Evolutionary conservation across 2,113 vertebrate species (phyloP).

Genomic region (Malaclemys terrapin): DNA sequence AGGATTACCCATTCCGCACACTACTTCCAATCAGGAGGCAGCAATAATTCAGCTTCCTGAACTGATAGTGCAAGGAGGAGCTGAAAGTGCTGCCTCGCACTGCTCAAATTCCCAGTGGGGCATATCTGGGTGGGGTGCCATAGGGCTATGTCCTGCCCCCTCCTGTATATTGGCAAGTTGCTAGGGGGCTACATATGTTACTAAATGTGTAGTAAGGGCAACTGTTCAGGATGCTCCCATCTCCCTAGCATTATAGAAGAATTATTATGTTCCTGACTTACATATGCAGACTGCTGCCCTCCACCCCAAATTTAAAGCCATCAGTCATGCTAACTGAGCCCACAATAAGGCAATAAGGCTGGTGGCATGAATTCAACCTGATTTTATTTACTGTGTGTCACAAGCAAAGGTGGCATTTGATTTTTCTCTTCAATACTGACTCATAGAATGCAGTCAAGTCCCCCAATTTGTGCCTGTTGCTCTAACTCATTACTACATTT

Average conservation of each 20-base stretch:
- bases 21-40: not conserved
- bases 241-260: not conserved
- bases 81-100: not conserved
- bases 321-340: not conserved
- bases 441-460: not conserved
- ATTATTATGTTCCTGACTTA: not conserved
- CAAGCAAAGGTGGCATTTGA: not conserved
- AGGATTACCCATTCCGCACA: not conserved
- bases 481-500: not conserved
- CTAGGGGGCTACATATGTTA: not conserved
- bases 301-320: not conserved
- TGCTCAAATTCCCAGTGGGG: not conserved
- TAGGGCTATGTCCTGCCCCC: not conserved
- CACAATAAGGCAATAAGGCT: not conserved
- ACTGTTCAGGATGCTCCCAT: not conserved
- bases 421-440: not conserved
- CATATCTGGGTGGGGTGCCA: not conserved
- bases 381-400: not conserved
- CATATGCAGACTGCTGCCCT: accelerated
- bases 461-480: not conserved
- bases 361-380: not conserved
- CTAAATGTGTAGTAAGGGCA: not conserved
- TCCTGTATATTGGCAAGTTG: not conserved
- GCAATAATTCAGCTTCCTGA: not conserved
- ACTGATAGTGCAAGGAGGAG: not conserved